Evolutionary conservation across 2,888 invertebrate species (phyloP), one percentile per base, ranked within the genome.

Genomic region (Prionchulus punctatus): DNA sequence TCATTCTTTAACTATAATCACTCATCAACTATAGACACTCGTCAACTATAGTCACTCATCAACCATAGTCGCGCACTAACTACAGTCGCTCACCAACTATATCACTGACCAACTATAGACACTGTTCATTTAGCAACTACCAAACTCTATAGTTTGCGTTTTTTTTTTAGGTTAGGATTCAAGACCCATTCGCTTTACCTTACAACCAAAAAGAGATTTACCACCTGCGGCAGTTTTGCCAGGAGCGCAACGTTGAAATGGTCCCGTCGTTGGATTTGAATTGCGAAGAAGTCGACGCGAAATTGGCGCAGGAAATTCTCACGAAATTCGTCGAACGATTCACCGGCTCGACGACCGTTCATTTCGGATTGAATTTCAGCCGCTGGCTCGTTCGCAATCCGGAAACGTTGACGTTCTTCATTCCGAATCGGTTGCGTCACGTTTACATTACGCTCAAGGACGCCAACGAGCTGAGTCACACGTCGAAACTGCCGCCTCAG

Each of bases 201-300:
- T 67, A 66, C 55, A 66, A 63, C 1, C 64, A 64, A 50, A 58
- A 63, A n/a, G 65, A 66, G 48, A 58, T 66, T 4, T 67, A 66
- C 56, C 65, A 65, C 51, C 63, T 67, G 64, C 62, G 61, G 48
- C 65, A 63, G 59, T 43, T 42, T n/a, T 52, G 49, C 25, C 21
- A 12, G 18, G 30, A 54, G n/a, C n/a, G 31, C 7, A 12, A 2
- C 1, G 42, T 62, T 27, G 43, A 61, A 62, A 55, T 66, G 36
- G 65, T 66, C 0, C 67, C 67, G 26, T 66, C 66, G 1, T 59
- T 67, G n/a, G 67, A 67, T 50, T 63, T 66, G 2, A 66, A 66
- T 54, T 62, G 66, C 4, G 63, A 60, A 49, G 63, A 45, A 51
- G 30, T 52, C 48, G 67, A 66, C 36, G 53, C 59, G 3, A 56